phyloP scores from a whole-genome alignment of 2,888 invertebrate genomes.

The Rhamnusium bicolor region DNA sequence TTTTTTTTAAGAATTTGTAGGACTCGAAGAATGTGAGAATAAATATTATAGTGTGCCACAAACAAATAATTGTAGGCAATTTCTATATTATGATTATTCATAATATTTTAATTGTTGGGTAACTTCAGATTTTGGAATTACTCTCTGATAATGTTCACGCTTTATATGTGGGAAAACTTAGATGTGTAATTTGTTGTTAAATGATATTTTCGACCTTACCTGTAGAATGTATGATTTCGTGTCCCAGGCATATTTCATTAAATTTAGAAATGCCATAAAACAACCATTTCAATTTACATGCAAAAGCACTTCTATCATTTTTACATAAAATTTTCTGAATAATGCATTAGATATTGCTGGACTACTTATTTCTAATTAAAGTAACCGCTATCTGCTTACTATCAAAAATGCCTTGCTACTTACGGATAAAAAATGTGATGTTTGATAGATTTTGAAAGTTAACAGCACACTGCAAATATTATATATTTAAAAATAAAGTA shows the following conservation, averaged over 20 bases:
- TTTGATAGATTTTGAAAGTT: slow-evolving; percentile 24
- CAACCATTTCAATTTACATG: background rate
- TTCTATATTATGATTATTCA: no score
- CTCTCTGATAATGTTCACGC: no score
- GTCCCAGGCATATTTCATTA: background rate
- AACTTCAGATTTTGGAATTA: no score
- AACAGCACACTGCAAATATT: slow-evolving; percentile 1
- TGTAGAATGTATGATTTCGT: background rate
- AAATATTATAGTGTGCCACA: no score
- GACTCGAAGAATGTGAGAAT: no score
- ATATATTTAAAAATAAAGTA: slow-evolving; percentile 5
- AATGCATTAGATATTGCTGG: slow-evolving; percentile 1
- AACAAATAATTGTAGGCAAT: no score
- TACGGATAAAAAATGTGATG: background rate
- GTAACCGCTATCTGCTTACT: background rate
- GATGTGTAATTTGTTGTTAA: background rate
- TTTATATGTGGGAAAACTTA: background rate
- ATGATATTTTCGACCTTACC: background rate
- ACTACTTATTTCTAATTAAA: slow-evolving; percentile 3
- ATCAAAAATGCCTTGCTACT: background rate
- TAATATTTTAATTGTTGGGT: background rate
- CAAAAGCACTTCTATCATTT: background rate
- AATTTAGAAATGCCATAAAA: background rate
- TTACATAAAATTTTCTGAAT: slow-evolving; percentile 21
- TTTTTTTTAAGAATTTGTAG: no score